Evolutionary conservation across 35 echinoderm and acorn worm species (phyloP).

Genomic region (Holothuria glaberrima): DNA sequence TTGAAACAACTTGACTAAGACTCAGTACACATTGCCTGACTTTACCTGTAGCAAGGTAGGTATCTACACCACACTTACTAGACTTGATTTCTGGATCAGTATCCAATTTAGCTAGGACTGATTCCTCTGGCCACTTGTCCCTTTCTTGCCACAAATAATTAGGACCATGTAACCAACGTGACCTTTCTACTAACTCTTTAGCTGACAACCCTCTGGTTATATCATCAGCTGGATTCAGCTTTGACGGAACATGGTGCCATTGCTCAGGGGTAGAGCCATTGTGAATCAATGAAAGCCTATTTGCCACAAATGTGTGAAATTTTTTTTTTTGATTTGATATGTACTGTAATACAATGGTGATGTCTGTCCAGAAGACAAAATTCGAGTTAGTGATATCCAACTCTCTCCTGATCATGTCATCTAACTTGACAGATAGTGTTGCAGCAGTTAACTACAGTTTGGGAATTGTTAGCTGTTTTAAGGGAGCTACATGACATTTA

Average conservation of each 20-base stretch:
- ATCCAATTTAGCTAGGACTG: no score
- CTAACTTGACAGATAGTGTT: slow-evolving; percentile 22
- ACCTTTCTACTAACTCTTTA: background rate
- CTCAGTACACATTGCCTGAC: no score
- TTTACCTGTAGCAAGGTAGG: no score
- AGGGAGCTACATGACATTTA: slow-evolving; percentile 50
- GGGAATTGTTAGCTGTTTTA: slow-evolving; percentile 59
- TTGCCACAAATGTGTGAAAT: slow-evolving; percentile 68
- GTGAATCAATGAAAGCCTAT: slow-evolving; percentile 51
- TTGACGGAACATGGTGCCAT: no score
- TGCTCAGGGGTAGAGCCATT: no score
- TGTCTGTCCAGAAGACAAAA: slow-evolving; percentile 71
- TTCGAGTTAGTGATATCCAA: background rate
- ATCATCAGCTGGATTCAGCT: no score
- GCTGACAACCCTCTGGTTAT: slow-evolving; percentile 31
- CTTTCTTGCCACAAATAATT: background rate
- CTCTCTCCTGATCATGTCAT: slow-evolving; percentile 43
- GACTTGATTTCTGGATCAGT: no score
- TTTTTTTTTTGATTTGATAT: slow-evolving; percentile 36
- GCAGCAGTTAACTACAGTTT: slow-evolving; percentile 72
- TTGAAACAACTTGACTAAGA: no score
- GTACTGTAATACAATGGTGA: slow-evolving; percentile 68
- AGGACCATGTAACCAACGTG: background rate
- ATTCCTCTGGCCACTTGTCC: background rate
- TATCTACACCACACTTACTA: no score